These are phyloP conservation scores for Neodiprion lecontei DNA, from an alignment of 1,140 invertebrate genomes.

Conservation along the genomic window DNA sequence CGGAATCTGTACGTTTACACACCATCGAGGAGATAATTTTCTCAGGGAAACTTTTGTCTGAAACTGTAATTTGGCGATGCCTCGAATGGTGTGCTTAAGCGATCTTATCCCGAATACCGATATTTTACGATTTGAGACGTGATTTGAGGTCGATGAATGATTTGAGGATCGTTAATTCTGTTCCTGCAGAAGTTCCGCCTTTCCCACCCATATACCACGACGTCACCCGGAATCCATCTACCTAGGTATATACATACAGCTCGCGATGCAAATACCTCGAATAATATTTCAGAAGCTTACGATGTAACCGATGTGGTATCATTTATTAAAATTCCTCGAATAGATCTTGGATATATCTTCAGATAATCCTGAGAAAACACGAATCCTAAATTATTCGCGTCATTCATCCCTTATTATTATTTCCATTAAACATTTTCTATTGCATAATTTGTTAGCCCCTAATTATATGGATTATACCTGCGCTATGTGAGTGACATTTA, in stretches of 20 bases:
- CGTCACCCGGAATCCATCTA: neutral
- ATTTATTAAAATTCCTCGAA: neutral
- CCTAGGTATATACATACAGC: too few relatives aligned
- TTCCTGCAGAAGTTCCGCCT: neutral
- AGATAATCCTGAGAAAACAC: neutral
- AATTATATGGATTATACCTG: too few relatives aligned
- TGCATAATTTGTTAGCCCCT: too few relatives aligned
- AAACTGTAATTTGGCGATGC: too few relatives aligned
- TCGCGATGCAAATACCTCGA: neutral
- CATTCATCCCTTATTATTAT: neutral
- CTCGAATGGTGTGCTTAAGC: too few relatives aligned
- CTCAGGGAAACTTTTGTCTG: too few relatives aligned
- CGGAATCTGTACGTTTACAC: too few relatives aligned
- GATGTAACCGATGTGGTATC: constrained; percentile 7
- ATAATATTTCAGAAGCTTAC: constrained; percentile 7
- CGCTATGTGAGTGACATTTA: too few relatives aligned
- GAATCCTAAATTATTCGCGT: neutral
- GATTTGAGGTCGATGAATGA: neutral
- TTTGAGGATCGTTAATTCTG: constrained; percentile 2
- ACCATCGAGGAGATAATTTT: too few relatives aligned
- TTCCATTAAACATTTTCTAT: neutral
- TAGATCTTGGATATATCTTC: neutral
- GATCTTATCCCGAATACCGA: too few relatives aligned
- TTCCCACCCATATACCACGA: too few relatives aligned
- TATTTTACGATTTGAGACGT: too few relatives aligned